A percentile compares a stretch with the other conserved stretches of the same genome.
Evolutionary conservation across 2,888 invertebrate species (phyloP).

Genomic region (Monochamus alternatus): DNA sequence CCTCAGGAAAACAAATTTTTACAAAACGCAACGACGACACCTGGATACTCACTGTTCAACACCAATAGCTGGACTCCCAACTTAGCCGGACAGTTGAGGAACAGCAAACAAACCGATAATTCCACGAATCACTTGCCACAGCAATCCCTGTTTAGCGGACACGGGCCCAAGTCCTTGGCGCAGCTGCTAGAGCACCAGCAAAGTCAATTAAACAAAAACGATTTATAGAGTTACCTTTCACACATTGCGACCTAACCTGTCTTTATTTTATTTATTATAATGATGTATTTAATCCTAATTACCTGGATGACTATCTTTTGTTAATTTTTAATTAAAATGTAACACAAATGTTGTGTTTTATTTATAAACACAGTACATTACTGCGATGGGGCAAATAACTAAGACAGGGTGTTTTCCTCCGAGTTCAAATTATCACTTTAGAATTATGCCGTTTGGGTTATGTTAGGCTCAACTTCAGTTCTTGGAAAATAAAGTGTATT

Average conservation of each 20-base stretch:
- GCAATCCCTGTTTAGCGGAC: slow-evolving; percentile 81
- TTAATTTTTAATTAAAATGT: slow-evolving; percentile 29
- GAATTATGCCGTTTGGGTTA: too few species aligned
- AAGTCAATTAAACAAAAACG: slow-evolving; percentile 65
- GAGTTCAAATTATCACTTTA: too few species aligned
- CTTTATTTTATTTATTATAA: slow-evolving; percentile 4
- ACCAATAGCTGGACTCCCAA: slow-evolving; percentile 69
- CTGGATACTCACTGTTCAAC: slow-evolving; percentile 69
- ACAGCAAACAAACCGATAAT: slow-evolving; percentile 42
- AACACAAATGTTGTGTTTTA: slow-evolving; percentile 16
- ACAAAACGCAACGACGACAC: slow-evolving; percentile 46
- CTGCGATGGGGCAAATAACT: too few species aligned
- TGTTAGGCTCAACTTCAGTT: too few species aligned
- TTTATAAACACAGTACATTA: background rate
- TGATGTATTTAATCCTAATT: slow-evolving; percentile 28
- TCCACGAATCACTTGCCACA: slow-evolving; percentile 57
- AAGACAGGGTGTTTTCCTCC: too few species aligned
- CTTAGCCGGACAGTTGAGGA: slow-evolving; percentile 63
- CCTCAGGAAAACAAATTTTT: slow-evolving; percentile 43
- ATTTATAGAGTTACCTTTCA: slow-evolving; percentile 39
- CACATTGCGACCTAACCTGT: slow-evolving; percentile 12
- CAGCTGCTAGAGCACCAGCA: slow-evolving; percentile 87
- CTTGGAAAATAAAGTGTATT: too few species aligned
- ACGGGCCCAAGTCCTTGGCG: slow-evolving; percentile 85
- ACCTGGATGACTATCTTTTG: slow-evolving; percentile 28